Evolutionary conservation across 2,113 vertebrate species (phyloP).

Genomic region (Phyllostomus discolor): DNA sequence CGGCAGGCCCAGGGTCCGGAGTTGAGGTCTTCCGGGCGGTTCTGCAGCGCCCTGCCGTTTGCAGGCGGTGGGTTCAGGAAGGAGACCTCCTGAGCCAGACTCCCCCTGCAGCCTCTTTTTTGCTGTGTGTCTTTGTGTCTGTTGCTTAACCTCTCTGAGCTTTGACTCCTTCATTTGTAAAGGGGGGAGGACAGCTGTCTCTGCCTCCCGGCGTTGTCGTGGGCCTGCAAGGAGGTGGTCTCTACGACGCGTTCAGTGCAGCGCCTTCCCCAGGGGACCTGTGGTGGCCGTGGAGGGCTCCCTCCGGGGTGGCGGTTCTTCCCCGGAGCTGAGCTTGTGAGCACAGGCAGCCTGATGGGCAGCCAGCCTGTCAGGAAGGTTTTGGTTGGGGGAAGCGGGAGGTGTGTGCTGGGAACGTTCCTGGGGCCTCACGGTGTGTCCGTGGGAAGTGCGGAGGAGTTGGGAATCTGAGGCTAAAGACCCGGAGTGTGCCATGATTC

Average conservation of each 20-base stretch:
- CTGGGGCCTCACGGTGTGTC: neutral
- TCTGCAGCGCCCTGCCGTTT: neutral
- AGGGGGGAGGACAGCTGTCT: too few relatives aligned
- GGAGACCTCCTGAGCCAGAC: neutral
- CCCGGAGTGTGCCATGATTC: neutral
- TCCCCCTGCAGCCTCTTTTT: neutral
- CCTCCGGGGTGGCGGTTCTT: neutral
- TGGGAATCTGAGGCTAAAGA: neutral
- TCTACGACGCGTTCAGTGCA: too few relatives aligned
- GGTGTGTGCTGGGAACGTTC: neutral
- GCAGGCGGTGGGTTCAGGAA: neutral
- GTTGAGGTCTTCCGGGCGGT: neutral
- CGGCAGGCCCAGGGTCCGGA: neutral
- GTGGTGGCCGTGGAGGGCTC: neutral
- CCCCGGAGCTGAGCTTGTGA: neutral
- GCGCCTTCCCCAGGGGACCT: neutral
- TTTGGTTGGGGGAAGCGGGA: neutral
- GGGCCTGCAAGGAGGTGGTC: neutral
- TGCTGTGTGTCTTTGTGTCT: neutral
- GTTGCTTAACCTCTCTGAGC: neutral
- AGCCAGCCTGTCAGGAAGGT: neutral
- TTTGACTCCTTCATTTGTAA: neutral
- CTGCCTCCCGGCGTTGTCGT: neutral
- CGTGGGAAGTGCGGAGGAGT: neutral
- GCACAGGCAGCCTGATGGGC: neutral